Evolutionary conservation across 2,888 invertebrate genomes (phyloP).

Genomic region (Tachina grossa): DNA sequence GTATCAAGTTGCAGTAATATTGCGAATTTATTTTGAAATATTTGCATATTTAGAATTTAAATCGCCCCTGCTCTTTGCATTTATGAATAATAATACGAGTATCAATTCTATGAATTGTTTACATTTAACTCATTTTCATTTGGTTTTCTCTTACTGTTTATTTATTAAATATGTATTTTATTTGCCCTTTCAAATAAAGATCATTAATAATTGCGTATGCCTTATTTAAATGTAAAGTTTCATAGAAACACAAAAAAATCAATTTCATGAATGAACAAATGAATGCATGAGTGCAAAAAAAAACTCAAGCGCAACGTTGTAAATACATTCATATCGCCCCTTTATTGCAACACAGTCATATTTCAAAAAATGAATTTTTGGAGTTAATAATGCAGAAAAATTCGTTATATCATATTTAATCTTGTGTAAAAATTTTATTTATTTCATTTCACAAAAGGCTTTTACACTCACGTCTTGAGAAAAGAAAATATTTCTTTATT

Average conservation of each 20-base stretch:
- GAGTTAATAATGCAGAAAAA: too few species aligned
- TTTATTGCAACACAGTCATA: too few species aligned
- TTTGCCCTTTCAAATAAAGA: slow-evolving; percentile 31
- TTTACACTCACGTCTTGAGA: too few species aligned
- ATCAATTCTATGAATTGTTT: neutral
- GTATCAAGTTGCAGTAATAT: too few species aligned
- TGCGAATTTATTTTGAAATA: too few species aligned
- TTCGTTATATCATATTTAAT: too few species aligned
- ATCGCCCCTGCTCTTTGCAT: neutral
- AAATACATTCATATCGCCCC: too few species aligned
- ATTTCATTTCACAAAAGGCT: too few species aligned
- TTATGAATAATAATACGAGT: neutral
- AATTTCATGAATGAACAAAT: slow-evolving; percentile 68
- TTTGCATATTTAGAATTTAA: neutral
- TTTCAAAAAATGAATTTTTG: too few species aligned
- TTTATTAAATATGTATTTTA: neutral
- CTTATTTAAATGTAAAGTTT: slow-evolving; percentile 55
- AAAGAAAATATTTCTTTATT: too few species aligned
- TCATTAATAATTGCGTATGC: slow-evolving; percentile 45
- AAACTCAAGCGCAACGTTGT: slow-evolving; percentile 25
- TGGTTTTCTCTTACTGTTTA: neutral
- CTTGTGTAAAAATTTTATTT: too few species aligned
- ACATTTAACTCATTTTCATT: neutral
- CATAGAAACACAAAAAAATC: slow-evolving; percentile 54
- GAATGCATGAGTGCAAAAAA: slow-evolving; percentile 31